These are phyloP conservation scores for Hipposideros larvatus DNA, from an alignment of 2,797 vertebrate genomes.

Conservation along the genomic window DNA sequence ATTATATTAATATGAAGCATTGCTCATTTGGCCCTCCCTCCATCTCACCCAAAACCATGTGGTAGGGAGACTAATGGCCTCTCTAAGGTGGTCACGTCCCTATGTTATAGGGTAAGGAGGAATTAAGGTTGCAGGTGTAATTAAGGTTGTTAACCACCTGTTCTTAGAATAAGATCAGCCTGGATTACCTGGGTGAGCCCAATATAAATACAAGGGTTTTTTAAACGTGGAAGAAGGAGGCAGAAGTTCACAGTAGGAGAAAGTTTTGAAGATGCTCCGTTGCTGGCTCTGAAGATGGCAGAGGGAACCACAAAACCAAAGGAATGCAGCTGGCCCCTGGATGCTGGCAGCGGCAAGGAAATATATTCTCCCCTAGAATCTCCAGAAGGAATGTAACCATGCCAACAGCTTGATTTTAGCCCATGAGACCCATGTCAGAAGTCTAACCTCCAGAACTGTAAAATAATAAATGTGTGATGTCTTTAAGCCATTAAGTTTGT, in stretches of 20 bases:
- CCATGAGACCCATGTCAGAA: not conserved
- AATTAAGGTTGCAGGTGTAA: not conserved
- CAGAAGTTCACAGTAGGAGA: not conserved
- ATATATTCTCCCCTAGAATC: not conserved
- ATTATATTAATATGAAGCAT: not conserved
- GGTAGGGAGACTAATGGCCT: not conserved
- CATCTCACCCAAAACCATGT: not conserved
- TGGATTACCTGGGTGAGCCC: not conserved
- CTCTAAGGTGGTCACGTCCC: not conserved
- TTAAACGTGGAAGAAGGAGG: not conserved
- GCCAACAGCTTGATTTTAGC: not conserved
- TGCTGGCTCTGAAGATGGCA: not conserved
- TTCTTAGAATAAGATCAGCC: not conserved
- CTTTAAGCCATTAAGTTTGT: not conserved
- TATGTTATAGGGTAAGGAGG: not conserved
- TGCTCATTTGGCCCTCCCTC: not conserved
- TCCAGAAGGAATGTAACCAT: not conserved
- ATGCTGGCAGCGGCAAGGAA: not conserved
- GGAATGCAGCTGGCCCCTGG: not conserved
- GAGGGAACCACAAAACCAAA: not conserved
- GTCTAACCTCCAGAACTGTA: not conserved
- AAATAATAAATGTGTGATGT: not conserved
- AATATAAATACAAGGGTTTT: not conserved
- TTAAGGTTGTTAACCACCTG: not conserved
- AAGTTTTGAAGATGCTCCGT: not conserved